Evolutionary conservation across 2,888 invertebrate species (phyloP), one percentile per base, ranked within the genome.

Genomic region (Caprella mutica): DNA sequence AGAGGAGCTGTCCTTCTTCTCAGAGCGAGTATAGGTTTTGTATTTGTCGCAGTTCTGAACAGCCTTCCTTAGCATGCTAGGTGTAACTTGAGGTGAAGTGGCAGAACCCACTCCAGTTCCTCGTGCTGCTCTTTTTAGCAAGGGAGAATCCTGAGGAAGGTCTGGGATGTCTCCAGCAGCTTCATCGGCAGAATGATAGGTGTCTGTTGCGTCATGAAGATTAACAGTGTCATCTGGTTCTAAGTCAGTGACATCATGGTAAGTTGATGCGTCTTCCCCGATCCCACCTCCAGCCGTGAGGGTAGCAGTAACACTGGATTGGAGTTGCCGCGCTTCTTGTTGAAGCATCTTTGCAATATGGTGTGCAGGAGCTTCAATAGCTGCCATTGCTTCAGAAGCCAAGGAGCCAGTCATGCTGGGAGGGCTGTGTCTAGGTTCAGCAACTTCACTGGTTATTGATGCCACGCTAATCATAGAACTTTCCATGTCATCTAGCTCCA

Each of bases 381-480:
- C 63, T 43, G 50, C 65, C 60, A 54, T 65, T 55, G 29, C 62
- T 55, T 39, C 66, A 63, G 43, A 65, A 61, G 52, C 65, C 54
- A 50, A 67, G 58, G 26, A 66, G 26, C 58, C 65, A 58, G 50
- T 66, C 24, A 65, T 60, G 52, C 65, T 58, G 6, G 64, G 64
- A 17, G 62, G 62, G 46, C 44, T 33, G n/a, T 60, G 57, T 23
- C 56, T 39, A 26, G 55, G 55, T 19, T 59, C 86, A 0, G 80
- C 84, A 3, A 83, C 78, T 73, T 88, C 88, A 0, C 85, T 87
- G 26, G 83, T 83, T 58, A 88, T 83, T 70, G 88, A 89, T 0
- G 85, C 84, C 0, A 89, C 85, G 55, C 88, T 89, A 14, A 85
- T 75, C 82, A 88, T 85, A 65, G 88, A 89, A 62, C 82, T 81